A percentile compares a stretch with the other conserved stretches of the same genome.
These are phyloP conservation scores for Lepidochitona cinerea DNA, from an alignment of 2,888 invertebrate species.

Conservation along the genomic window DNA sequence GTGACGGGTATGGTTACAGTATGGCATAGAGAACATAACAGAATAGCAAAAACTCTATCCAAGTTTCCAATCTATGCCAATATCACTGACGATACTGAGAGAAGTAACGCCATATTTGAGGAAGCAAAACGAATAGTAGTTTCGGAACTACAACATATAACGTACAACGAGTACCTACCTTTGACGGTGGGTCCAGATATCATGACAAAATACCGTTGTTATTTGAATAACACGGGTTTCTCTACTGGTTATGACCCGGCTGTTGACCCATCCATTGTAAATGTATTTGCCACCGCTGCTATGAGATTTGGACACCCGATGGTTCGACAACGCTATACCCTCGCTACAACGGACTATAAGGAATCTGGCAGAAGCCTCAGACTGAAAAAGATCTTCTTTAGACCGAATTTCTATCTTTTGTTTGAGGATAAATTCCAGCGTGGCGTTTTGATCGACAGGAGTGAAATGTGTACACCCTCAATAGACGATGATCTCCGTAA, in stretches of 20 bases:
- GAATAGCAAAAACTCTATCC: conserved; percentile 77
- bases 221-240: not conserved
- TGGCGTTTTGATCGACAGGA: not conserved
- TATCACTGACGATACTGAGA: conserved; percentile 86
- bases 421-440: not conserved
- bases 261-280: conserved; percentile 48
- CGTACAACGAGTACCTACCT: conserved; percentile 26
- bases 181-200: not conserved
- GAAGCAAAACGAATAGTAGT: conserved; percentile 41
- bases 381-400: not conserved
- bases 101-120: no score
- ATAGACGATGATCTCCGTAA: not conserved
- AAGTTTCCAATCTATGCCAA: conserved; percentile 75
- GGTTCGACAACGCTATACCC: conserved; percentile 22
- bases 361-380: not conserved
- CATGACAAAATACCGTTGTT: not conserved
- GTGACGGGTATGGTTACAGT: conserved; percentile 88
- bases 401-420: not conserved
- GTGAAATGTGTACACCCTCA: not conserved
- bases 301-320: conserved; percentile 56
- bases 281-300: conserved; percentile 57
- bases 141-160: conserved; percentile 21
- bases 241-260: not conserved
- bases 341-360: not conserved
- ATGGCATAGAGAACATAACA: conserved; percentile 89